Evolutionary conservation across 2,888 invertebrate genomes (phyloP).

Genomic region (Oegoconia quadripuncta): DNA sequence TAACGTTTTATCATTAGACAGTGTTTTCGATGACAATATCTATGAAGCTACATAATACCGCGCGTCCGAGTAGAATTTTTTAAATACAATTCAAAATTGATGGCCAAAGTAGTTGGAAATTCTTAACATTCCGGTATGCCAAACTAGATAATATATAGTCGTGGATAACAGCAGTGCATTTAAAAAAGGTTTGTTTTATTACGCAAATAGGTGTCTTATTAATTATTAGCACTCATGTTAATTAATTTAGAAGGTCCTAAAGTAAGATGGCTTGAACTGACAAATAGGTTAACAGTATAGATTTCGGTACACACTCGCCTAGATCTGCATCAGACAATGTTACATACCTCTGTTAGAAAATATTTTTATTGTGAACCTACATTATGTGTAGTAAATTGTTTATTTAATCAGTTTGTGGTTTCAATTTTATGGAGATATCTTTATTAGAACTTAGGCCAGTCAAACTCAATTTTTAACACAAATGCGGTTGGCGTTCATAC

Average conservation of each 20-base stretch:
- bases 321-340: conserved; percentile 72
- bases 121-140: conserved; percentile 70
- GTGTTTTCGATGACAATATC: no score
- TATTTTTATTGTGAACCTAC: conserved; percentile 78
- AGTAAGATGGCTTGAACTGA: conserved; percentile 15
- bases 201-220: conserved; percentile 3
- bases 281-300: conserved; percentile 33
- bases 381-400: conserved; percentile 79
- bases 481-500: no score
- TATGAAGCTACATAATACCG: no score
- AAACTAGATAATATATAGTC: conserved; percentile 62
- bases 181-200: conserved; percentile 20
- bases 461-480: no score
- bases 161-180: conserved; percentile 36
- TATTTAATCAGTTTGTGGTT: conserved; percentile 69
- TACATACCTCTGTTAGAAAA: conserved; percentile 71
- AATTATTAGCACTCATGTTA: conserved; percentile 19
- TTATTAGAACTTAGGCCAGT: no score
- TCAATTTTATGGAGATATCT: no score
- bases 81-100: conserved; percentile 9
- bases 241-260: neutral
- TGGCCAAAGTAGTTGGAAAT: conserved; percentile 55
- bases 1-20: no score
- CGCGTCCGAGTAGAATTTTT: no score
- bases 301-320: conserved; percentile 41